Percentiles rank a stretch among this genome's conserved stretches.
phyloP scores from a whole-genome alignment of 1,140 invertebrate species.

The Wiebesia pumilae region DNA sequence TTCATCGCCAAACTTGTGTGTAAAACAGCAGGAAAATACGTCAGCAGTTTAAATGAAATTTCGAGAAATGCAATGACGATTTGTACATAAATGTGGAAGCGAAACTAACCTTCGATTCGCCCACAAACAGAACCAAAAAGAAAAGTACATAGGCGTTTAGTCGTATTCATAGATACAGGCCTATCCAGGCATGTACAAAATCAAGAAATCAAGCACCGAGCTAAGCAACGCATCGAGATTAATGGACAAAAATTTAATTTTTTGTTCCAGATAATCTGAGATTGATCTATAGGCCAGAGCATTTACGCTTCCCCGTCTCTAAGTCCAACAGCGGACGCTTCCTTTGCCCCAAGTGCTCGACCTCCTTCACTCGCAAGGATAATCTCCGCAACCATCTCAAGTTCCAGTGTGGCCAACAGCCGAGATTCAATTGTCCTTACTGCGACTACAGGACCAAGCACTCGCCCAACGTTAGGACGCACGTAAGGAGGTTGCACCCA shows the following conservation, averaged over 20 bases:
- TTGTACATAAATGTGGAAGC: too few species aligned
- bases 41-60: too few species aligned
- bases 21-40: too few species aligned
- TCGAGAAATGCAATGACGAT: too few species aligned
- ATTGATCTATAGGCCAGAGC: neutral
- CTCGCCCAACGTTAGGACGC: slow-evolving; percentile 75
- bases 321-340: slow-evolving; percentile 2
- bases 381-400: slow-evolving; percentile 59
- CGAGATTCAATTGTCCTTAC: slow-evolving; percentile 77
- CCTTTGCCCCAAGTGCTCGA: slow-evolving; percentile 51
- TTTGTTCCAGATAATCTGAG: slow-evolving; percentile 24
- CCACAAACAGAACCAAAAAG: neutral
- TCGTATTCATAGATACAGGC: neutral
- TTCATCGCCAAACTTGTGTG: too few species aligned
- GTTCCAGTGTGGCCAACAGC: slow-evolving; percentile 64
- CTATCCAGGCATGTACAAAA: neutral
- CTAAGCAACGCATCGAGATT: neutral
- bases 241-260: neutral
- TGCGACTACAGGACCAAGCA: slow-evolving; percentile 76
- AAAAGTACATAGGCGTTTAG: neutral
- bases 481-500: slow-evolving; percentile 65
- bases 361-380: slow-evolving; percentile 54
- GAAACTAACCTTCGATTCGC: neutral
- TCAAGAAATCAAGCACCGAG: neutral
- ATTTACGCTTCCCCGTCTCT: neutral